Base-by-base conservation (phyloP, 2,113 vertebrate genomes). In the Channa argus region DNA sequence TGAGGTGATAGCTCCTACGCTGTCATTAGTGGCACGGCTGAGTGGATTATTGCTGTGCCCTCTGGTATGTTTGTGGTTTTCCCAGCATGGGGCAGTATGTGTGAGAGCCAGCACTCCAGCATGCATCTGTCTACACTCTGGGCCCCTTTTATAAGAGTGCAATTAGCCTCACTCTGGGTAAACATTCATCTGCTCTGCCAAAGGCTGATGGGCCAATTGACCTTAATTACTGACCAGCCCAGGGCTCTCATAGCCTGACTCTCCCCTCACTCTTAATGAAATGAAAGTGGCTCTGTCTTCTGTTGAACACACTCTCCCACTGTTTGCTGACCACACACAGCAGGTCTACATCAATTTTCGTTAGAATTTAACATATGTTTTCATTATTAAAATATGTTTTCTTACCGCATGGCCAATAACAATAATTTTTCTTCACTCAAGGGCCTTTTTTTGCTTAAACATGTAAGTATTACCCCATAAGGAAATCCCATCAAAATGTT, bases 141-240 rank as follows among this genome's bases (percentile, higher is more conserved):
- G 82, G 88, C 84, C 83, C 61, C 88, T 86, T 90, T 90, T 88
- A 89, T 87, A 89, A 87, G 86, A 86, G 79, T 69, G 87, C 90
- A 92, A 91, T 92, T 93, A 93, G 90, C 81, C 73, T 85, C 83
- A 85, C 88, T 91, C 80, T 88, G 87, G 71, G 90, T 92, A 91
- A 92, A 93, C 88, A 92, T 90, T 92, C 86, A 90, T 92, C 85
- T 85, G 80, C 71, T 56, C 88, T 87, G 88, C 89, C 80, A 81
- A 86, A 88, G 87, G 86, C 90, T 90, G 91, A 92, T 87, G 76
- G 85, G 86, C 89, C 90, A 91, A 91, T 90, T 92, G 91, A 92
- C 92, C 89, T 91, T 91, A 92, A 91, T 92, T 92, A 92, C 78
- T 86, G 84, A 64, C 63, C 80, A 63, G 89, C 85, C 84, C 77